phyloP scores from a whole-genome alignment of 1,140 invertebrate species.

The Neotoxoptera formosana region DNA sequence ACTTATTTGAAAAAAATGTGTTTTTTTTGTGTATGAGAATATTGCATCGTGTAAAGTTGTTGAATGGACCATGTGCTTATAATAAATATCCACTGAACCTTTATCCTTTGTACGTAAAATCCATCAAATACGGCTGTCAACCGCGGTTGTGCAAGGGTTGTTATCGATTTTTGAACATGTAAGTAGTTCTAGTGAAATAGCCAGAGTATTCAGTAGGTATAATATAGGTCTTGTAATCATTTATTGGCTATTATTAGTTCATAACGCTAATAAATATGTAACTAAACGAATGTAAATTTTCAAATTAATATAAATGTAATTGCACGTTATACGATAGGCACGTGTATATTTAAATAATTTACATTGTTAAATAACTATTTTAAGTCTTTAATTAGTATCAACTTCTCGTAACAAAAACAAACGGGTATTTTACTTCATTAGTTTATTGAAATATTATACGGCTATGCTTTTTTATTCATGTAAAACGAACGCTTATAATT shows the following conservation, averaged over 20 bases:
- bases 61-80: background rate
- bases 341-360: background rate
- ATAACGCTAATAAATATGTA: too few relatives aligned
- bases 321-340: background rate
- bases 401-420: background rate
- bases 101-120: background rate
- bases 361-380: background rate
- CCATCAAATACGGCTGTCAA: background rate
- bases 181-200: background rate
- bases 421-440: background rate
- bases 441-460: slow-evolving; percentile 24
- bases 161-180: background rate
- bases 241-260: background rate
- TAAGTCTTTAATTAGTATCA: slow-evolving; percentile 9
- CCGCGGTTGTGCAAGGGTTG: background rate
- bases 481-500: background rate
- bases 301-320: background rate
- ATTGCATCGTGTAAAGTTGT: background rate
- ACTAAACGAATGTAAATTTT: background rate
- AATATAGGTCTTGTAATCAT: background rate
- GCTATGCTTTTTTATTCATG: background rate
- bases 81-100: slow-evolving; percentile 18
- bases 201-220: background rate
- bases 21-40: background rate
- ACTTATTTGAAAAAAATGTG: background rate